Evolutionary conservation across 2,797 vertebrate genomes (phyloP).

Genomic region (Petrocephalus schoutedeni): DNA sequence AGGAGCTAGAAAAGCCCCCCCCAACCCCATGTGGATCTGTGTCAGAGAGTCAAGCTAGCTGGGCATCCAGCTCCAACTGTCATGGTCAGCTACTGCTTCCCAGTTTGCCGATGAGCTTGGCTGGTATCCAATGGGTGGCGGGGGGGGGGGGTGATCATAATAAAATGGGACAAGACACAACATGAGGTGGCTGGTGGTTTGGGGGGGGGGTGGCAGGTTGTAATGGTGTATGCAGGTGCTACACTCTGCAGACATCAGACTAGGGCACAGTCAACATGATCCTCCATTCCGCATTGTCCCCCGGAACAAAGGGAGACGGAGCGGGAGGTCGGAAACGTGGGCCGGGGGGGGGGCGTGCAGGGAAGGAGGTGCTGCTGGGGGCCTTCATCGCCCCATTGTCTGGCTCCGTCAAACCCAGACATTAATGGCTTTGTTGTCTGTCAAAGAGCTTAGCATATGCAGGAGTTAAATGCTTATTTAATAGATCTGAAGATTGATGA

Average conservation of each 20-base stretch:
- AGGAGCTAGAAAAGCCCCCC: neutral
- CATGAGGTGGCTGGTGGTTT: neutral
- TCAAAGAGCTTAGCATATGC: constrained; percentile 4
- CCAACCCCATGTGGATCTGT: neutral
- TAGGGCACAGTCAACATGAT: neutral
- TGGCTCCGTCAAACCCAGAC: neutral
- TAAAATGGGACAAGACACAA: constrained; percentile 12
- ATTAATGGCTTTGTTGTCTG: neutral
- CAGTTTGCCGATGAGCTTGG: constrained; percentile 10
- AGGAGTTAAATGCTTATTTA: neutral
- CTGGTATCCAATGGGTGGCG: neutral
- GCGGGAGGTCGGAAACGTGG: neutral
- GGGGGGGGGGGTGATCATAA: neutral
- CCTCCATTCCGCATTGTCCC: neutral
- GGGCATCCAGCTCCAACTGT: constrained; percentile 2
- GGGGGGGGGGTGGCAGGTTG: neutral
- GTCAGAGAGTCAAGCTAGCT: constrained; percentile 28
- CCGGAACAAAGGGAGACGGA: neutral
- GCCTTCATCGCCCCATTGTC: neutral
- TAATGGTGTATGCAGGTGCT: neutral
- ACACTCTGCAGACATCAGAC: neutral
- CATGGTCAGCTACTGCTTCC: neutral
- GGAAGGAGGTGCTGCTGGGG: neutral
- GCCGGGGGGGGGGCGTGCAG: neutral
- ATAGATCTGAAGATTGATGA: neutral